These are phyloP conservation scores for Phaethornis superciliosus DNA, from an alignment of 2,113 vertebrate genomes.

Conservation along the genomic window DNA sequence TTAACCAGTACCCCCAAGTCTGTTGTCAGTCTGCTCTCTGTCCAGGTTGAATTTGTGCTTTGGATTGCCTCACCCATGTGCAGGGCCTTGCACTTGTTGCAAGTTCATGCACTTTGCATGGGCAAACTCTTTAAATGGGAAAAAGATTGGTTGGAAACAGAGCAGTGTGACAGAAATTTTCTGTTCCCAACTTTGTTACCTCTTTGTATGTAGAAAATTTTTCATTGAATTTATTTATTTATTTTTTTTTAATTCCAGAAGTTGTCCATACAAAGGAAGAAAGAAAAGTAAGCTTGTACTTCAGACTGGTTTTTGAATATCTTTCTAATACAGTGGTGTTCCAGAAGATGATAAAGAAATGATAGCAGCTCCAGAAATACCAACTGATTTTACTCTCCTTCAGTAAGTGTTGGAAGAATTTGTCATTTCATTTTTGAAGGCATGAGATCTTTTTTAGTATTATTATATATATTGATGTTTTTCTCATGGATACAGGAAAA, in stretches of 20 bases:
- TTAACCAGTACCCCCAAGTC: too few relatives aligned
- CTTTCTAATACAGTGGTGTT: slow-evolving; percentile 82
- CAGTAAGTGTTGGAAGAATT: slow-evolving; percentile 85
- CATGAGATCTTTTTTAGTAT: neutral
- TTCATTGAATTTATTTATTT: neutral
- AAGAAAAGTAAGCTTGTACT: slow-evolving; percentile 60
- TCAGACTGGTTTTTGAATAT: slow-evolving; percentile 76
- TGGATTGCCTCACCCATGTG: too few relatives aligned
- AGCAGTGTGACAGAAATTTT: neutral
- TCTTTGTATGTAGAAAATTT: neutral
- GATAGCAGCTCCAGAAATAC: slow-evolving; percentile 99
- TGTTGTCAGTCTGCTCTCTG: too few relatives aligned
- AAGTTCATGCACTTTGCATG: too few relatives aligned
- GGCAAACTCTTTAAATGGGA: neutral
- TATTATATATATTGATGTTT: neutral
- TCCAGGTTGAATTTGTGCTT: too few relatives aligned
- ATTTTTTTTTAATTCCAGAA: slow-evolving; percentile 60
- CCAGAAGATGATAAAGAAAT: slow-evolving; percentile 99
- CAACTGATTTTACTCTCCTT: slow-evolving; percentile 93
- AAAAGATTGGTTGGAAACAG: neutral
- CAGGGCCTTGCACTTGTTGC: too few relatives aligned
- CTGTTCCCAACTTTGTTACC: neutral
- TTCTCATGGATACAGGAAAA: neutral
- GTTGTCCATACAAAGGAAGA: slow-evolving; percentile 63
- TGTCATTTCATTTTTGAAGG: neutral